Conservation (phyloP, 2,888 invertebrate species). For the Apocheima hispidaria region DNA sequence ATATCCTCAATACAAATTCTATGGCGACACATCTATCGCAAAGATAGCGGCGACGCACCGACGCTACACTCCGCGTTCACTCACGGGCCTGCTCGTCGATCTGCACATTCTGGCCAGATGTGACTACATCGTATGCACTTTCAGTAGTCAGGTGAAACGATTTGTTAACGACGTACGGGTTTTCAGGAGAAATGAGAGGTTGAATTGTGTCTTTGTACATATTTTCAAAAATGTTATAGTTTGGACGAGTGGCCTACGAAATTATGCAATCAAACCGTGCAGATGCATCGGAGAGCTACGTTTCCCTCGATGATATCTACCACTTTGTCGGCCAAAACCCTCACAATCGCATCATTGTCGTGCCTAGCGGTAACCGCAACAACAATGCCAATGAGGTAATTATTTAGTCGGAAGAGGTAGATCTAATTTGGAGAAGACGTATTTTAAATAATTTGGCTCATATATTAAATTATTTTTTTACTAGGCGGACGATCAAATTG, state of each 20-base stretch:
- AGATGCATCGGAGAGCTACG: not conserved
- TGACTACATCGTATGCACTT: not conserved
- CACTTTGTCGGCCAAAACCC: not conserved
- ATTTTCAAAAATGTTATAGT: not conserved
- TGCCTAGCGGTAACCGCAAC: not conserved
- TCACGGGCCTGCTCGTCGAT: not conserved
- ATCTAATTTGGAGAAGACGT: no score
- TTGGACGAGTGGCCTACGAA: not conserved
- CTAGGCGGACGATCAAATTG: no score
- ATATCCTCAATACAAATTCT: not conserved
- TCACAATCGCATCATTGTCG: not conserved
- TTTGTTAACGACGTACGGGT: no score
- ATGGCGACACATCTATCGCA: not conserved
- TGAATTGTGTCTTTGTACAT: no score
- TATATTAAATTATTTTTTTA: no score
- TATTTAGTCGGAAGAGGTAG: no score
- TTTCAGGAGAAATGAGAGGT: no score
- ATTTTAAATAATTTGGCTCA: no score
- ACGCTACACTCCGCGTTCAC: not conserved
- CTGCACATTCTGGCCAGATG: not conserved
- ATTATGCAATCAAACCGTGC: conserved; percentile 1
- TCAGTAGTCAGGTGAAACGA: not conserved
- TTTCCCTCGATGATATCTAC: not conserved
- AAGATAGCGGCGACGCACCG: not conserved
- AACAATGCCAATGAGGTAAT: no score